Base-by-base conservation (phyloP, 2,888 invertebrate genomes). In the Toxonevra muliebris region DNA sequence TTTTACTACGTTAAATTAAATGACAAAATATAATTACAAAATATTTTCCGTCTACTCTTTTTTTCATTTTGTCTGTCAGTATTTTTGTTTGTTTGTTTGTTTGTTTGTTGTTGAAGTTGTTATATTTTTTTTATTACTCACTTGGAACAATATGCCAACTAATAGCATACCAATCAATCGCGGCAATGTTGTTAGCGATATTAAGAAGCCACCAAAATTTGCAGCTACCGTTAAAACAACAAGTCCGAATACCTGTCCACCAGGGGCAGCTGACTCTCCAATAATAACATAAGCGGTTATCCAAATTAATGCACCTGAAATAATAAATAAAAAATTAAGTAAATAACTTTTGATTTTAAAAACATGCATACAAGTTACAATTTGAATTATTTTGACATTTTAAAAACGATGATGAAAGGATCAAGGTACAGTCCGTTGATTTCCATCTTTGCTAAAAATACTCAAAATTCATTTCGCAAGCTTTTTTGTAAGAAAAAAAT, bases 141-240 rank as follows among this genome's bases (percentile, higher is more conserved):
- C 85, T 80, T 88, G 89, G 75, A 90, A 87, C 52, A 93, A 76
- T 62, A 95, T 89, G 75, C 95, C 96, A 54, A 93, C 91, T 74
- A 94, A 85, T 19, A 96, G 88, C 94, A 96, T 95, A 61, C 95
- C 96, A 75, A 95, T 92, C 13, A 96, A 88, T 1, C 93, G 90
- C 1, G 96, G 96, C 68, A 96, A 86, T 11, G 93, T 93, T 20
- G 93, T 90, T 73, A 94, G 86, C 70, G 92, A 89, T 85, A 94
- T 88, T 40, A 94, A 80, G 90, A 92, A 94, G 62, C 95, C 95
- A 11, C 93, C 94, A 76, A 94, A 90, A 84, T 95, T 90, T 0
- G 94, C 92, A 12, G 89, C 89, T 73, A 95, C 89, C 58, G 91
- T 89, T 1, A 95, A 87, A 1, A 90, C 87, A 0, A 93, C 93